phyloP scores from a whole-genome alignment of 2,888 invertebrate species.

The Hypolimnas misippus region DNA sequence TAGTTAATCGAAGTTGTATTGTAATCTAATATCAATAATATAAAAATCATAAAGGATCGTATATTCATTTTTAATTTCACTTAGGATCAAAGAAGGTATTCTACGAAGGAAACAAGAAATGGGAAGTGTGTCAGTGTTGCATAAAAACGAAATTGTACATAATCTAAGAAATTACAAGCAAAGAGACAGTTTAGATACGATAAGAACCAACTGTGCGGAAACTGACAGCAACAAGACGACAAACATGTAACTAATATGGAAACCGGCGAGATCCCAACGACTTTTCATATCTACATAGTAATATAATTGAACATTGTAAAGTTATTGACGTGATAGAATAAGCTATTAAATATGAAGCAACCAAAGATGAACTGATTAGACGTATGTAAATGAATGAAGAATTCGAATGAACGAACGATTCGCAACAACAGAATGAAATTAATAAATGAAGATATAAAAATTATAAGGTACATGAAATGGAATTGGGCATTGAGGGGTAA shows the following conservation, averaged over 20 bases:
- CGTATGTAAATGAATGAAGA: background rate
- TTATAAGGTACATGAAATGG: slow-evolving; percentile 6
- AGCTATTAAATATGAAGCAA: background rate
- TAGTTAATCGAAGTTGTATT: no score
- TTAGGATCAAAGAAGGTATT: slow-evolving; percentile 47
- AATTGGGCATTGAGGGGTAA: background rate
- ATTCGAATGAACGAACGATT: background rate
- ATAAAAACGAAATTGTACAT: slow-evolving; percentile 22
- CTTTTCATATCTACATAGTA: background rate
- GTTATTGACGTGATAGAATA: background rate
- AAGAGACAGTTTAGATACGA: slow-evolving; percentile 41
- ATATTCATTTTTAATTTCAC: slow-evolving; percentile 35
- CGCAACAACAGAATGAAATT: background rate
- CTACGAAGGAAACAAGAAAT: slow-evolving; percentile 36
- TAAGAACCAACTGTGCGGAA: slow-evolving; percentile 37
- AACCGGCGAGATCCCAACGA: background rate
- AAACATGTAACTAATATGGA: slow-evolving; percentile 29
- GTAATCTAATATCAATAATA: no score
- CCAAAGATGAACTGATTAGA: background rate
- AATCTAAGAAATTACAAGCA: slow-evolving; percentile 35
- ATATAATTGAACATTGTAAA: slow-evolving; percentile 1
- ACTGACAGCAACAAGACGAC: slow-evolving; percentile 35
- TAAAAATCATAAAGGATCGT: slow-evolving; percentile 10
- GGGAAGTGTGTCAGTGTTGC: slow-evolving; percentile 30
- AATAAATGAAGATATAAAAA: background rate